A percentile compares a stretch with the other conserved stretches of the same genome.
phyloP scores from a whole-genome alignment of 2,888 invertebrate species.

The Myathropa florea region DNA sequence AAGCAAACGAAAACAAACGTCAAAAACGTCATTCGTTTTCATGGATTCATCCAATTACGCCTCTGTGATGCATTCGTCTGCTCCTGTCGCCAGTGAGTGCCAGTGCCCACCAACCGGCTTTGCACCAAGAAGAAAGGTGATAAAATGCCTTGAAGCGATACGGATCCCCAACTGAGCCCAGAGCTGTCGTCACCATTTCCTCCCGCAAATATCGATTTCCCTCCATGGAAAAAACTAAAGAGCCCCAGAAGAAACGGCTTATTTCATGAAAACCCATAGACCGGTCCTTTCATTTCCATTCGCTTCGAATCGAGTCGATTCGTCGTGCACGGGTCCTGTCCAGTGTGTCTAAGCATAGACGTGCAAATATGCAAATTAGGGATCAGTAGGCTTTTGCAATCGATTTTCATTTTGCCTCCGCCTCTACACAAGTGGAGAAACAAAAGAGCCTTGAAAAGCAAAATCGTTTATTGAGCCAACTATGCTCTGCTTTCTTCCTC shows the following conservation, averaged over 20 bases:
- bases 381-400: constrained; percentile 66
- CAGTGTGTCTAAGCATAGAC: constrained; percentile 15
- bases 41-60: neutral
- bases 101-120: neutral
- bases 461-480: constrained; percentile 14
- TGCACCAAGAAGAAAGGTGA: neutral
- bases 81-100: neutral
- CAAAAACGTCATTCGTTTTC: neutral
- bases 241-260: constrained; percentile 1
- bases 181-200: constrained; percentile 32
- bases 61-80: neutral
- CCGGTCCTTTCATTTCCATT: constrained; percentile 33
- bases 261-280: constrained; percentile 22
- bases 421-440: constrained; percentile 8
- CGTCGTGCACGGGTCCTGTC: neutral
- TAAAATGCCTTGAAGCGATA: constrained; percentile 15
- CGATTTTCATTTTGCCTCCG: constrained; percentile 44
- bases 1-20: neutral
- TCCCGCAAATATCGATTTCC: constrained; percentile 37
- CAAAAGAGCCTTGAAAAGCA: constrained; percentile 1
- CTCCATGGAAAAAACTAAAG: constrained; percentile 10
- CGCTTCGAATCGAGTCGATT: constrained; percentile 27
- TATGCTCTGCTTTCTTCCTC: neutral
- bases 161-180: constrained; percentile 27
- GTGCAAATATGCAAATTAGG: constrained; percentile 66